These are phyloP conservation scores for Toxostoma redivivum DNA, from an alignment of 2,113 vertebrate genomes.

Conservation along the genomic window DNA sequence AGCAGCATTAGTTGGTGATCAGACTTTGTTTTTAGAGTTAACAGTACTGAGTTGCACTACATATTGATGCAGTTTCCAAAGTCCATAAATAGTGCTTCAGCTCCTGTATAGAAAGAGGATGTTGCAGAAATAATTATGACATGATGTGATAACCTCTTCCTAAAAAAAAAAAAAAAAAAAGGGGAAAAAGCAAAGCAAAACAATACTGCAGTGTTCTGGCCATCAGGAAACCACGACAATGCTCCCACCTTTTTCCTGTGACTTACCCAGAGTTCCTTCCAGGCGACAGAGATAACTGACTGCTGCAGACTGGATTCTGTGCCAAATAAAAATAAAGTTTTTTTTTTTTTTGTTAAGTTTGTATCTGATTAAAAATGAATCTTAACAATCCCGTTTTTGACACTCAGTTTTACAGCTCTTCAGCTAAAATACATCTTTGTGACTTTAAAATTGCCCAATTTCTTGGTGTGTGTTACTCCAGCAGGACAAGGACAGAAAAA, in stretches of 20 bases:
- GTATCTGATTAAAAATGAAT: constrained; percentile 58
- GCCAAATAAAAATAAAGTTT: constrained; percentile 67
- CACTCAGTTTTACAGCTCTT: not conserved
- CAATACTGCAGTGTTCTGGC: constrained; percentile 75
- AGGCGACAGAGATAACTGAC: constrained; percentile 86
- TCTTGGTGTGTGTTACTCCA: not conserved
- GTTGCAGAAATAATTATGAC: constrained; percentile 74
- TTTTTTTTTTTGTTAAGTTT: constrained; percentile 20
- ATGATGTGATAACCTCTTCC: constrained; percentile 63
- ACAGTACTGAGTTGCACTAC: not conserved
- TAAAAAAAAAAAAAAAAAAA: constrained; percentile 54
- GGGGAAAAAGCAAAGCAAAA: constrained; percentile 70
- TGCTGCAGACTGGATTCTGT: constrained; percentile 35
- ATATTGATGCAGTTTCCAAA: constrained; percentile 61
- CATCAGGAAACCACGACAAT: constrained; percentile 92
- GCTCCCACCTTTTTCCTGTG: constrained; percentile 97
- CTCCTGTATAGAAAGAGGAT: constrained; percentile 78
- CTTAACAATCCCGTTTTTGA: not conserved
- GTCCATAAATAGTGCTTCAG: constrained; percentile 70
- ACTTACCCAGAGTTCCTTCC: constrained; percentile 92
- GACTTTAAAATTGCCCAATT: not conserved
- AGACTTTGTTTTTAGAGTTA: not conserved
- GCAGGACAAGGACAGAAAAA: not conserved
- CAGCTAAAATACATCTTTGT: not conserved
- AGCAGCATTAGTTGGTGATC: not conserved